Evolutionary conservation across 1,140 invertebrate species (phyloP), one percentile per base, ranked within the genome.

Genomic region (Procambarus clarkii): DNA sequence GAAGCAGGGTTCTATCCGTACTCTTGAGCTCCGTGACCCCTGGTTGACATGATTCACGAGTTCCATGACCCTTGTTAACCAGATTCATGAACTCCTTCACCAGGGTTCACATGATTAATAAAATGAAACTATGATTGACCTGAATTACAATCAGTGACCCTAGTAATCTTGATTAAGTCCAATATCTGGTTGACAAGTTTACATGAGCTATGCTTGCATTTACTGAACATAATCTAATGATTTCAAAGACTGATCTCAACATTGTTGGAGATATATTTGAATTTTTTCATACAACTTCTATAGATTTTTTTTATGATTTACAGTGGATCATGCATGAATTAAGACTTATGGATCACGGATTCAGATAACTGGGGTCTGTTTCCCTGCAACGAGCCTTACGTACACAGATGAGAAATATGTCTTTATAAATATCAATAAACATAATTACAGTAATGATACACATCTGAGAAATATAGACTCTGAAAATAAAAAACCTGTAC

Each of bases 381-480:
- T 91, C 77, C 84, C 84, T 87, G 85, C 85, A 91, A 82, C 85
- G 60, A 91, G 90, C 84, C 90, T 87, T 91, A 82, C 79, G 90
- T 91, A 82, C 90, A 91, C 85, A 82, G 80, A 86, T 86, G 80
- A 86, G 90, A 91, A 87, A 91, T 86, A 91, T 91, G 90, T 91
- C 90, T 91, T 91, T 91, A 91, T 91, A 91, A 91, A 91, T 91
- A 91, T 91, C 90, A 91, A 91, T 91, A 91, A 91, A 87, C 90
- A 91, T 91, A 91, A 91, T 91, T 91, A 91, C 84, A 87, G 84
- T 91, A 91, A 91, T 91, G 90, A 91, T 91, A 91, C 90, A 91
- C 69, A 91, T 91, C 90, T 91, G 90, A 91, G 84, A 91, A 91
- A 91, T 91, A 91, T 91, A 91, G 90, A 91, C 90, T 91, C 90